A percentile compares a stretch with the other conserved stretches of the same genome.
Evolutionary conservation across 2,113 vertebrate species (phyloP).

Genomic region (Equus quagga): DNA sequence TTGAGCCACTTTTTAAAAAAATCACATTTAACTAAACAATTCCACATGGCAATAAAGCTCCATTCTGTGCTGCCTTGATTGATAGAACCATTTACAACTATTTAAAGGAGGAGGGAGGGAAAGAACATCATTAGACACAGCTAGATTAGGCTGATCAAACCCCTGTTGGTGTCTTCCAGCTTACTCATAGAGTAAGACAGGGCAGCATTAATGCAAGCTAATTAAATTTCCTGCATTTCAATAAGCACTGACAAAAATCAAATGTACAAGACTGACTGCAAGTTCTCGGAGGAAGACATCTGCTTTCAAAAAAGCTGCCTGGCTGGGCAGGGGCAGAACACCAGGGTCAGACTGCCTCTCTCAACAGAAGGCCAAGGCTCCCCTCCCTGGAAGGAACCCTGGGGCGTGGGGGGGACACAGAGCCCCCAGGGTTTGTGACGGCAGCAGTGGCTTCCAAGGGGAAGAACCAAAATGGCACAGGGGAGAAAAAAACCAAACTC

Average conservation of each 20-base stretch:
- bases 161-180: slow-evolving; percentile 67
- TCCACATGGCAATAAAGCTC: slow-evolving; percentile 68
- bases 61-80: slow-evolving; percentile 56
- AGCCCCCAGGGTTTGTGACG: neutral
- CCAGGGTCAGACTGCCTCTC: neutral
- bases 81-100: slow-evolving; percentile 77
- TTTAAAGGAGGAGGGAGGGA: slow-evolving; percentile 64
- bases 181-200: slow-evolving; percentile 65
- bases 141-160: slow-evolving; percentile 79
- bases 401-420: neutral
- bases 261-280: neutral
- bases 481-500: neutral
- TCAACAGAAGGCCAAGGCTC: neutral
- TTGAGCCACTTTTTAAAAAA: slow-evolving; percentile 37
- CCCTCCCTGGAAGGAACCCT: neutral
- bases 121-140: slow-evolving; percentile 69
- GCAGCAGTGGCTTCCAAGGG: neutral
- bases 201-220: slow-evolving; percentile 68
- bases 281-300: neutral
- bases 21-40: slow-evolving; percentile 77
- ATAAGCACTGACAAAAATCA: slow-evolving; percentile 76
- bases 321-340: accelerated
- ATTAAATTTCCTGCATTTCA: slow-evolving; percentile 77
- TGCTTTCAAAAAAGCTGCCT: neutral
- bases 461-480: neutral